phyloP scores from a whole-genome alignment of 2,113 vertebrate species.

The Erythrocercus mccallii region DNA sequence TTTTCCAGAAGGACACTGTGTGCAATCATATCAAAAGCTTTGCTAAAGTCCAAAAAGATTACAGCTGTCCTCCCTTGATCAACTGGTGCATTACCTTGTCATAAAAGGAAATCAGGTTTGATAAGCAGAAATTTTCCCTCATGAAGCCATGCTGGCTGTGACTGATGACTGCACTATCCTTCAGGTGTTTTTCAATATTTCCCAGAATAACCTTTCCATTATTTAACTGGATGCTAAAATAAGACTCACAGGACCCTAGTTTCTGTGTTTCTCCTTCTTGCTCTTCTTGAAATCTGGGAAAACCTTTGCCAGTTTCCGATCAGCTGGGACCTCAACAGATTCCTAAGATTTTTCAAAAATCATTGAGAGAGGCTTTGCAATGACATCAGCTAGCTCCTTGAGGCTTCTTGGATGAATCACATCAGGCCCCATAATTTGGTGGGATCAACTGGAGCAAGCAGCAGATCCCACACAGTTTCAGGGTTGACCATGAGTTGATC shows the following conservation, averaged over 20 bases:
- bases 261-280: fast-evolving
- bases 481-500: fast-evolving
- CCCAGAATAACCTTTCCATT: not conserved
- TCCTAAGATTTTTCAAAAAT: not conserved
- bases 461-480: not conserved
- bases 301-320: not conserved
- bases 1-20: not conserved
- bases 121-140: not conserved
- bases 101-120: not conserved
- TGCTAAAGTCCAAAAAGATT: not conserved
- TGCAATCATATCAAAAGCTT: not conserved
- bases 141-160: not conserved
- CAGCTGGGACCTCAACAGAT: not conserved
- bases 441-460: not conserved
- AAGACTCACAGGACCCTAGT: not conserved
- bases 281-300: not conserved
- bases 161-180: not conserved
- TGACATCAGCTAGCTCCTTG: not conserved
- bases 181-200: not conserved
- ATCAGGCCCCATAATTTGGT: not conserved
- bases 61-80: not conserved
- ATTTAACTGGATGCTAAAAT: not conserved
- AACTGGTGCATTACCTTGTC: not conserved
- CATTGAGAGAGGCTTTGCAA: not conserved
- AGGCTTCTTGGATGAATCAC: not conserved